Percentiles rank a stretch among this genome's conserved stretches.
Evolutionary conservation across 1,140 invertebrate genomes (phyloP).

Genomic region (Pinna nobilis): DNA sequence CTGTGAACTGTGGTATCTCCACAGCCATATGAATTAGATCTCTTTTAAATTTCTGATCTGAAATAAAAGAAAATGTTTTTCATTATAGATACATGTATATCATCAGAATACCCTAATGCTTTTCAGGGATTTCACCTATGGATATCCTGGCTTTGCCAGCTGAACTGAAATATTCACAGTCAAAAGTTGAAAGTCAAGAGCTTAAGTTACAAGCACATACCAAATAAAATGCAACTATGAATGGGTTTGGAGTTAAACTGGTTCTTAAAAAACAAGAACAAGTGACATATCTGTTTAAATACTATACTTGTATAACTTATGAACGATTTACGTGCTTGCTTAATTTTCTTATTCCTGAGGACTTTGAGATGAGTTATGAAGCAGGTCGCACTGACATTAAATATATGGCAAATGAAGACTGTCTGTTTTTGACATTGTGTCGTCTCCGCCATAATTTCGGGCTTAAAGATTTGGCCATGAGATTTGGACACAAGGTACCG

Average conservation of each 20-base stretch:
- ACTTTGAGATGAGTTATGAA: constrained; percentile 1
- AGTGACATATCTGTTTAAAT: constrained; percentile 25
- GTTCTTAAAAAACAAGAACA: constrained; percentile 14
- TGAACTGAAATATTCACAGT: constrained; percentile 2
- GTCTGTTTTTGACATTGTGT: constrained; percentile 33
- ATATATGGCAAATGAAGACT: constrained; percentile 24
- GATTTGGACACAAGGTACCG: constrained; percentile 37
- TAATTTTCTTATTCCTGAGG: constrained; percentile 24
- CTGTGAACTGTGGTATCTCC: constrained; percentile 15
- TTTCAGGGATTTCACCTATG: constrained; percentile 16
- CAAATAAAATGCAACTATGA: not conserved
- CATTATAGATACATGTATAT: no score
- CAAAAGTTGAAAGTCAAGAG: constrained; percentile 3
- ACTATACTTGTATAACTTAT: constrained; percentile 34
- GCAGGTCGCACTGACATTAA: constrained; percentile 22
- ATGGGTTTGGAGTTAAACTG: constrained; percentile 11
- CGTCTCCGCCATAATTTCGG: constrained; percentile 19
- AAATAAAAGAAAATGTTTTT: constrained; percentile 16
- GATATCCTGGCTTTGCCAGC: constrained; percentile 22
- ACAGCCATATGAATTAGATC: constrained; percentile 10
- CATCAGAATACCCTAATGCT: not conserved
- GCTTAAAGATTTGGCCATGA: constrained; percentile 37
- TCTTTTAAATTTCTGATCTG: constrained; percentile 29
- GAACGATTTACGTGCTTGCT: constrained; percentile 18
- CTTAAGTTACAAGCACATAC: not conserved